Base-by-base conservation (phyloP, 2,888 invertebrate genomes). In the Campopleginae sp. region DNA sequence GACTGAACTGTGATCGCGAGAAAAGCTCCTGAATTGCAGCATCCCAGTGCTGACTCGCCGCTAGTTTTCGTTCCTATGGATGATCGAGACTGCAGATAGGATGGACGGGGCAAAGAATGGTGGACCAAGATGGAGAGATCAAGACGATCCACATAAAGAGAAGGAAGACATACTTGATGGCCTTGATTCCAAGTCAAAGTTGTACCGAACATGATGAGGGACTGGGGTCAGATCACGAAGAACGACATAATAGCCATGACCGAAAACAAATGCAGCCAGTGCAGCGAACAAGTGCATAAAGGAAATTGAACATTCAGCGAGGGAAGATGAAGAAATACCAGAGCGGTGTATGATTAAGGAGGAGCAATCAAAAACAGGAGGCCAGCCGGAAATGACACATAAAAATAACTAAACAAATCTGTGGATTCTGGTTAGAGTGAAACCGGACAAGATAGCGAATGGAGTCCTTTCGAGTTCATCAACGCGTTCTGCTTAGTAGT, bases 111-210 rank as follows among this genome's bases (percentile, higher is more conserved):
- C 46, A 38, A 71, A 51, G 63, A 71, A 61, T n/a, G 79, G 51
- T 68, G 38, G 48, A 51, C 63, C 31, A 14, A 48, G 71, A 80
- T 80, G 61, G 48, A 72, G 71, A 71, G 78, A 78, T 78, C 58
- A 70, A 3, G 68, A 54, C 19, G 51, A 76, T 65, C 33, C 12
- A 48, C 58, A 44, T 33, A 42, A 23, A 23, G 58, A 23, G 17
- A 42, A 58, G 17, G 23, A 19, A 72, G 42, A 68, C 17, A 68
- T 19, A 66, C 23, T 5, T 0, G 68, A 31, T 27, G 68, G 12
- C 46, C 68, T 46, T 68, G 68, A 68, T 68, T 42, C 23, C 17
- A 17, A 19, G n/a, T 42, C 31, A 19, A 68, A 27, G 14, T 10
- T 68, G 65, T 19, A n/a, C n/a, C 8, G 14, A 23, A 23, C 42